Evolutionary conservation across 2,113 vertebrate species (phyloP).

Genomic region (Daboia siamensis): DNA sequence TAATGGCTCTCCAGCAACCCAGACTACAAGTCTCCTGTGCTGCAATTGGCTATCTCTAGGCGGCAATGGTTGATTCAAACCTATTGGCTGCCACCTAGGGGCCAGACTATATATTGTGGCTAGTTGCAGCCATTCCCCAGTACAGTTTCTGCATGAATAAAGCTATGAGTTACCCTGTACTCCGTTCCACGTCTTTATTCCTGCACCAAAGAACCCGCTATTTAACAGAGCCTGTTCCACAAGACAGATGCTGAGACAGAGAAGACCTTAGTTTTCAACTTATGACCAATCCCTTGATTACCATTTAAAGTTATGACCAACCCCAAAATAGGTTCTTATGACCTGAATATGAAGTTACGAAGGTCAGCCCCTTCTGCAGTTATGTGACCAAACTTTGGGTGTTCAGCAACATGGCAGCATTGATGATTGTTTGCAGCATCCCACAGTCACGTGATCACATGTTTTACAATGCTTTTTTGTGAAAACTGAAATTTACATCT

Average conservation of each 20-base stretch:
- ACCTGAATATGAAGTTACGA: not conserved
- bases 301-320: not conserved
- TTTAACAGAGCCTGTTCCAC: not conserved
- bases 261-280: not conserved
- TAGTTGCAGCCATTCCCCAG: too few species aligned
- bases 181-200: too few species aligned
- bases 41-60: too few species aligned
- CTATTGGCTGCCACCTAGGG: too few species aligned
- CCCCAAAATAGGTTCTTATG: not conserved
- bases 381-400: not conserved
- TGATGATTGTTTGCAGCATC: not conserved
- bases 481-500: not conserved
- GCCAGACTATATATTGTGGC: too few species aligned
- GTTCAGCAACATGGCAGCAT: not conserved
- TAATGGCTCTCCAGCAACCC: too few species aligned
- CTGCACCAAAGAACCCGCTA: too few species aligned
- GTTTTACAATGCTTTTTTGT: not conserved
- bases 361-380: not conserved
- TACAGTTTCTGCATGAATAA: too few species aligned
- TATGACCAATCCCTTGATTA: not conserved
- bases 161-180: too few species aligned
- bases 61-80: too few species aligned
- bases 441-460: not conserved
- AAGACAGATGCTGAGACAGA: not conserved
- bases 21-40: too few species aligned